These are phyloP conservation scores for Asobara japonica DNA, from an alignment of 1,140 invertebrate genomes.

Conservation along the genomic window DNA sequence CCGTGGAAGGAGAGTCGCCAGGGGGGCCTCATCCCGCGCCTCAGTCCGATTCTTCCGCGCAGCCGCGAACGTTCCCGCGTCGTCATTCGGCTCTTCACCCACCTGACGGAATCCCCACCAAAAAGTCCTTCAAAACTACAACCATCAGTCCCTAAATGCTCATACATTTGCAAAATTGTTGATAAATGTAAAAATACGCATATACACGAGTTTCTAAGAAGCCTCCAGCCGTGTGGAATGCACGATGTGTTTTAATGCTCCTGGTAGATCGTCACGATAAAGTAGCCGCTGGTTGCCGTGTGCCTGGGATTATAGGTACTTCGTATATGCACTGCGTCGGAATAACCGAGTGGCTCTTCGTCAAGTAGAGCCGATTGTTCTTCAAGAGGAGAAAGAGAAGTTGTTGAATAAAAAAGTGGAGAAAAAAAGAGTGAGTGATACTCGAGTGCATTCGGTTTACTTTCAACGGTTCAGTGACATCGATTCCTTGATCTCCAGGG, in stretches of 20 bases:
- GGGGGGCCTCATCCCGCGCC: conserved; percentile 24
- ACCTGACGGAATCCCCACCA: neutral
- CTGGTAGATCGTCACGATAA: conserved; percentile 34
- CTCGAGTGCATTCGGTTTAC: conserved; percentile 28
- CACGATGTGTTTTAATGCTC: conserved; percentile 37
- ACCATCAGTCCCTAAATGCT: neutral
- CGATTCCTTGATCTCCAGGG: conserved; percentile 14
- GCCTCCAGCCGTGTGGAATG: conserved; percentile 28
- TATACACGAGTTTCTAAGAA: conserved; percentile 22
- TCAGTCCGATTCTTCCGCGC: conserved; percentile 26
- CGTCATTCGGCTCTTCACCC: neutral
- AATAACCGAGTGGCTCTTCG: conserved; percentile 11
- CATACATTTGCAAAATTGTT: neutral
- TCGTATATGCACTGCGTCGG: neutral
- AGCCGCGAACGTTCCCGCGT: conserved; percentile 21
- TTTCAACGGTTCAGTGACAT: conserved; percentile 29
- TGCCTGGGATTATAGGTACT: neutral
- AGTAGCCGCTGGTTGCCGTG: conserved; percentile 13
- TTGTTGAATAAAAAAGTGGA: neutral
- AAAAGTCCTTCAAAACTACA: neutral
- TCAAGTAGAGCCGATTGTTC: conserved; percentile 18
- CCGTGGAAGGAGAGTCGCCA: conserved; percentile 23
- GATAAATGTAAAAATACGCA: neutral
- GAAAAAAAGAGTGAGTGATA: conserved; percentile 23
- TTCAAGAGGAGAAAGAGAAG: conserved; percentile 8